phyloP scores from a whole-genome alignment of 1,140 invertebrate genomes.

The Lineus longissimus region DNA sequence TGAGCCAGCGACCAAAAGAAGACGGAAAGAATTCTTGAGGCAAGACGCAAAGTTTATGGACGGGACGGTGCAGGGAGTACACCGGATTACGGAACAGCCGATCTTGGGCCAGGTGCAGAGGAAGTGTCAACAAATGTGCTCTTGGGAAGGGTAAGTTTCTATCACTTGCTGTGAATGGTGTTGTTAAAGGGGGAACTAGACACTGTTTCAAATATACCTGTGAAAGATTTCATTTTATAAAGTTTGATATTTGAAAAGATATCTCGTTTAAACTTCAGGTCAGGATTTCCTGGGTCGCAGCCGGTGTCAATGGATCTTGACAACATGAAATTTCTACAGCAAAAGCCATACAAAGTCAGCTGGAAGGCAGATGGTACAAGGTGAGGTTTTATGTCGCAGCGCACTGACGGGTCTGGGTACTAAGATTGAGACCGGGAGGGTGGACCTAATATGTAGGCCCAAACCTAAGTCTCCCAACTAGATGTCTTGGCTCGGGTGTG shows the following conservation, averaged over 20 bases:
- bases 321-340: slow-evolving; percentile 73
- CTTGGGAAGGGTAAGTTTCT: slow-evolving; percentile 62
- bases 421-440: too few relatives aligned
- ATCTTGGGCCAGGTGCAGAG: slow-evolving; percentile 68
- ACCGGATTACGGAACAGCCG: slow-evolving; percentile 52
- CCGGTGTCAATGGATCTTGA: slow-evolving; percentile 90
- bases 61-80: slow-evolving; percentile 50
- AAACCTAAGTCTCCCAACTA: too few relatives aligned
- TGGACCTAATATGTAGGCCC: too few relatives aligned
- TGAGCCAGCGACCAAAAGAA: slow-evolving; percentile 9
- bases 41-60: slow-evolving; percentile 53
- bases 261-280: slow-evolving; percentile 45
- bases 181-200: too few relatives aligned
- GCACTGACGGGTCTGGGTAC: too few relatives aligned
- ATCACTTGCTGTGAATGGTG: too few relatives aligned
- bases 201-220: background rate
- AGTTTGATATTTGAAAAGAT: slow-evolving; percentile 7
- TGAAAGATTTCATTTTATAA: background rate
- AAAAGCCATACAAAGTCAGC: slow-evolving; percentile 89
- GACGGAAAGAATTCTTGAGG: slow-evolving; percentile 36
- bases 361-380: slow-evolving; percentile 99
- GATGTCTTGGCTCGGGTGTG: too few relatives aligned
- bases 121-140: slow-evolving; percentile 76
- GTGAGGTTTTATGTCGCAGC: slow-evolving; percentile 56
- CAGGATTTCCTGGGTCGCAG: slow-evolving; percentile 91